Conservation (phyloP, 2,888 invertebrate genomes). For the Hemithea aestivaria region DNA sequence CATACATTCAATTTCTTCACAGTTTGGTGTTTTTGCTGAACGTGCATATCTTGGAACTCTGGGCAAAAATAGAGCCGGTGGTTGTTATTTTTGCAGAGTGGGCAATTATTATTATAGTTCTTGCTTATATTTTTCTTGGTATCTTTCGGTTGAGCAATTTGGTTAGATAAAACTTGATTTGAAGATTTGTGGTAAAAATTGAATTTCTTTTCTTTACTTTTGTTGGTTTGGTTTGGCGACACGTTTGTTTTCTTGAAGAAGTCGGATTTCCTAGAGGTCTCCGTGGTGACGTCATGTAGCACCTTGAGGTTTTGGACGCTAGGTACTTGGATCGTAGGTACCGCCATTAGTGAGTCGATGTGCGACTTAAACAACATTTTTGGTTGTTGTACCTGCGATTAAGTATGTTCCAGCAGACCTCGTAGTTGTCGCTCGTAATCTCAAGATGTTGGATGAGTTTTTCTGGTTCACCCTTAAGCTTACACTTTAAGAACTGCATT, state of each 20-base stretch:
- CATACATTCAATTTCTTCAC: constrained; percentile 2
- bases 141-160: no score
- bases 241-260: constrained; percentile 1
- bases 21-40: constrained; percentile 1
- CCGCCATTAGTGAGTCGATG: no score
- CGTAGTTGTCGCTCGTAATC: constrained; percentile 17
- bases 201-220: background rate
- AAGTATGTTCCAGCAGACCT: constrained; percentile 25
- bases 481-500: no score
- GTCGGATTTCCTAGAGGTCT: no score
- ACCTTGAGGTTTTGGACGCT: background rate
- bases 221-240: background rate
- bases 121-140: no score
- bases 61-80: background rate
- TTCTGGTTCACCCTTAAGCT: constrained; percentile 16
- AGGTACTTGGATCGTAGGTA: background rate
- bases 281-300: background rate
- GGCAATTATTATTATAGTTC: no score
- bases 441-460: constrained; percentile 20
- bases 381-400: constrained; percentile 25
- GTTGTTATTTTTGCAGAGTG: no score
- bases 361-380: no score
- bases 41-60: constrained; percentile 3
- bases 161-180: no score
- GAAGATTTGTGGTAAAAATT: no score